phyloP scores from a whole-genome alignment of 2,113 vertebrate species.

The Oncorhynchus keta region DNA sequence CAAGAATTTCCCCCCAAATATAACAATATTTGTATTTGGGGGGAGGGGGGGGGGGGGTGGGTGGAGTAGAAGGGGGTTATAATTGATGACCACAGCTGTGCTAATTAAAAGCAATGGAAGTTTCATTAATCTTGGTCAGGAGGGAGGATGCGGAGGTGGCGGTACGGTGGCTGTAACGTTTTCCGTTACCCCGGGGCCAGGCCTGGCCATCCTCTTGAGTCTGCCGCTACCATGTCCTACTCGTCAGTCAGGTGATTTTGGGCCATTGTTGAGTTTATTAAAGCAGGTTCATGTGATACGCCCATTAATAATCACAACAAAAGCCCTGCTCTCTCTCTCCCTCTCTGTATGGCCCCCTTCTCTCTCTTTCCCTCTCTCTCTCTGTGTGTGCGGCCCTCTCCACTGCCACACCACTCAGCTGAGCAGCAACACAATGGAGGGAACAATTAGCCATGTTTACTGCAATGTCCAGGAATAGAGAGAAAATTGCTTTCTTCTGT shows the following conservation, averaged over 20 bases:
- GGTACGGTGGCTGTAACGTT: constrained; percentile 45
- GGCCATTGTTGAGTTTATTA: constrained; percentile 70
- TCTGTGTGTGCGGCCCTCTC: not conserved
- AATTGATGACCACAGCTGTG: constrained; percentile 94
- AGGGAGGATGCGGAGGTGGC: constrained; percentile 50
- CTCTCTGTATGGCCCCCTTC: not conserved
- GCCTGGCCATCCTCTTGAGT: constrained; percentile 49
- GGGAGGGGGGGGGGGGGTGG: constrained; percentile 51
- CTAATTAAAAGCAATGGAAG: constrained; percentile 97
- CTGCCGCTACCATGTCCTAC: constrained; percentile 58
- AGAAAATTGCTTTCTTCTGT: constrained; percentile 67
- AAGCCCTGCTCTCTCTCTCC: constrained; percentile 36
- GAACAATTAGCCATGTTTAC: constrained; percentile 56
- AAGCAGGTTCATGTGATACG: constrained; percentile 62
- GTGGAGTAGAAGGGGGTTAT: constrained; percentile 62
- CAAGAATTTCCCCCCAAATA: constrained; percentile 90
- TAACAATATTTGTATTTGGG: constrained; percentile 99
- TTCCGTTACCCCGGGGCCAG: constrained; percentile 40
- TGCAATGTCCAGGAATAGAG: constrained; percentile 51
- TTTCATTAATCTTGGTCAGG: constrained; percentile 97
- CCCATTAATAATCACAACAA: constrained; percentile 71
- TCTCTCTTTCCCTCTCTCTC: constrained; percentile 14
- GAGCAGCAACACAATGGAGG: constrained; percentile 42
- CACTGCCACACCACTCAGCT: constrained; percentile 11
- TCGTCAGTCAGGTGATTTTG: constrained; percentile 72